Base-by-base conservation (phyloP, 2,113 vertebrate species). In the Eulemur macaco region DNA sequence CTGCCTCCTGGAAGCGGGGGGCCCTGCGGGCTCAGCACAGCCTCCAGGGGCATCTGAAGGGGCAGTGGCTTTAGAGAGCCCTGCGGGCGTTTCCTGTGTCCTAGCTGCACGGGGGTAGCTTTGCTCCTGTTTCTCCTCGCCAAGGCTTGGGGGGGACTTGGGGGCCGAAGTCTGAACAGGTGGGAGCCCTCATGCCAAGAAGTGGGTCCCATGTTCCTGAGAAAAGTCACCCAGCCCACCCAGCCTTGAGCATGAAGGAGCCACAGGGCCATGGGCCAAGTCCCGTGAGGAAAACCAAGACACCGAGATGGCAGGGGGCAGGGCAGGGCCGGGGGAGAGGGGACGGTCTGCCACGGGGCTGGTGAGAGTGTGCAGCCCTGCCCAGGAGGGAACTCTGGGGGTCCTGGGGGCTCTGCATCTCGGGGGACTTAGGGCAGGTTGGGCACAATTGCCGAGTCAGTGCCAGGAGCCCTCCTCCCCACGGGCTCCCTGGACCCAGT, bases 131-230 rank as follows among this genome's bases (percentile, higher is more conserved):
- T 66, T 11, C 54, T 58, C 34, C 60, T 25, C 74, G 82, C 8
- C 39, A n/a, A 77, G 74, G 23, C 20, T 39, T 74, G 0, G 2
- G 11, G 54, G n/a, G 2, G 4, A 20, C 6, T 1, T 0, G 27
- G 21, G 4, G n/a, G 31, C 66, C 31, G 9, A 42, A 58, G 12
- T 14, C 66, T 47, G 37, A 39, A 29, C 17, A 27, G 34, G 0
- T 27, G 18, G 23, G 34, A 27, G 23, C 73, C n/a, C 64, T 63
- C 13, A 7, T 42, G 29, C 17, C 60, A 27, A 5, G 12, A 29
- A 74, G 39, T 20, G 0, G 20, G 6, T 25, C 76, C n/a, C 23
- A 15, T 6, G 8, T 9, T 6, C 7, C 52, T 64, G 50, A 58
- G 37, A 60, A 58, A 66, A 45, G 37, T 42, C 14, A 47, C 14